A percentile compares a stretch with the other conserved stretches of the same genome.
Conservation (phyloP, 1,140 invertebrate genomes). For the Scaptodrosophila lebanonensis region DNA sequence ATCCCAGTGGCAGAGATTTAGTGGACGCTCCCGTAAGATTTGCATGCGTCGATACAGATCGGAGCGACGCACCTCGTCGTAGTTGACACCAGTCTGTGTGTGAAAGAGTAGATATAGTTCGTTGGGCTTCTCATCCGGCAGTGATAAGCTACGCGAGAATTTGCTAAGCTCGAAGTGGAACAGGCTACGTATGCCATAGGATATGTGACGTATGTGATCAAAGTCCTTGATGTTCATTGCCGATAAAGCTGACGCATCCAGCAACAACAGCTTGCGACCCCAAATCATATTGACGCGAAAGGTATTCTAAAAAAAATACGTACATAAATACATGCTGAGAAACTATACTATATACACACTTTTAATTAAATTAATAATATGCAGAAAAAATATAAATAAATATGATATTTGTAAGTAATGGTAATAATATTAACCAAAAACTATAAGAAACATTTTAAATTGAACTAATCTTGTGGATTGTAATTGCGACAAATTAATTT, state of each 20-base stretch:
- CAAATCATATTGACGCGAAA: conserved; percentile 53
- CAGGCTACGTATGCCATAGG: conserved; percentile 52
- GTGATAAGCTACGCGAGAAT: conserved; percentile 38
- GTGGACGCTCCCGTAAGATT: conserved; percentile 26
- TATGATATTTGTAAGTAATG: no score
- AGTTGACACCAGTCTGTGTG: conserved; percentile 46
- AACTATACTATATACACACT: no score
- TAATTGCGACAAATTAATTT: no score
- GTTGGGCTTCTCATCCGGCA: conserved; percentile 45
- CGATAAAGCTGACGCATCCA: conserved; percentile 52
- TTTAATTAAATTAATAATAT: background rate
- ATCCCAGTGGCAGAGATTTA: conserved; percentile 58
- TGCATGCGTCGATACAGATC: conserved; percentile 55
- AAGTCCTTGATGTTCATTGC: conserved; percentile 65
- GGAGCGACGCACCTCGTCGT: conserved; percentile 41
- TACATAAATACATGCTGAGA: background rate
- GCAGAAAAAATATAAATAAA: no score
- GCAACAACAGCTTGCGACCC: conserved; percentile 47
- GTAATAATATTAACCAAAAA: no score
- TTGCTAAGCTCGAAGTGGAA: conserved; percentile 57
- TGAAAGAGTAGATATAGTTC: conserved; percentile 59
- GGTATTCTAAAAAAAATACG: conserved; percentile 38
- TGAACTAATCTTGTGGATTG: no score
- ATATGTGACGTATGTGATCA: conserved; percentile 50
- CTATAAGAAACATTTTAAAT: no score